Base-by-base conservation (phyloP, 2,113 vertebrate genomes). In the Gulo gulo region DNA sequence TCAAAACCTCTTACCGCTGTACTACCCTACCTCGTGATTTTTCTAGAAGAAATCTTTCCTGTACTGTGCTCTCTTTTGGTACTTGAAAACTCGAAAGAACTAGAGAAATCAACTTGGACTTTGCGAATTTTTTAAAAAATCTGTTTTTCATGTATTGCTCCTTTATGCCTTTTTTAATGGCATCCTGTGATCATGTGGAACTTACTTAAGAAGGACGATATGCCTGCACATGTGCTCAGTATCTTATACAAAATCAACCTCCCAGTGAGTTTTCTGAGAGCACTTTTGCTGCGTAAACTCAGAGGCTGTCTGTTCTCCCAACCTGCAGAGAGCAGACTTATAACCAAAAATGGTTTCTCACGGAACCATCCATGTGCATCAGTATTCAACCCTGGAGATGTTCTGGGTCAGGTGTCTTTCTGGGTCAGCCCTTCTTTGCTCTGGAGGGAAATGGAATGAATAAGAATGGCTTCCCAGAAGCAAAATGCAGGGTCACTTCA, bases 391-490 rank as follows among this genome's bases (percentile, higher is more conserved):
- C 65, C 67, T 21, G 20, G 79, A 47, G 91, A 71, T 73, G 86
- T 50, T 93, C 92, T 79, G 65, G 65, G 39, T 79, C n/a, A 74
- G 82, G 42, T 42, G 52, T 94, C 39, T 71, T 71, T 79, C 88
- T 59, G 36, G 83, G 87, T 95, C 82, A 82, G 85, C 61, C 45
- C 18, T 45, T 89, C 80, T 74, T 36, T 69, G 82, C 86, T 47
- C 39, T 73, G 12, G 21, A 78, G 45, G 74, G 88, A 96, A 83
- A 92, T 39, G 29, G 74, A 65, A 81, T 87, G 80, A 92, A 50
- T 89, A 71, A 91, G 79, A 85, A 87, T 39, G 23, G 96, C 91
- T 98, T 94, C 89, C 89, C 61, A 23, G 95, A 92, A 97, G 95
- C 83, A 45, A 2, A 10, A 23, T 57, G 36, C 63, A 6, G 45